Evolutionary conservation across 1,140 invertebrate genomes (phyloP), one percentile per base, ranked within the genome.

Genomic region (Amyelois transitella): DNA sequence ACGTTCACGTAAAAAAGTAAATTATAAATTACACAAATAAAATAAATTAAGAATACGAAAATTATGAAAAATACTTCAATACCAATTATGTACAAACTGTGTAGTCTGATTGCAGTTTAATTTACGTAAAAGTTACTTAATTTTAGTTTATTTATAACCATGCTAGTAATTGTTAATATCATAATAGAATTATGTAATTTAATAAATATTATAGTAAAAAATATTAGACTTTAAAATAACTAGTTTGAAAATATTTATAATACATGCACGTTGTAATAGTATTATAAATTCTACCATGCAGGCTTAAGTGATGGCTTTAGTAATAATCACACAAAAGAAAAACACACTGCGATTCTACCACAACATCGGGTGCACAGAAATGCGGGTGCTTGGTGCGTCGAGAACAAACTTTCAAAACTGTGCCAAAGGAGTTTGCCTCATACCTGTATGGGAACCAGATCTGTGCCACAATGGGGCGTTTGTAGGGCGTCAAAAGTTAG

Each of bases 381-480:
- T 80, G 77, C 61, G 66, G 65, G 81, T 79, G 80, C 78, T 69
- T 59, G 66, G 78, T 80, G 81, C 75, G 54, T 61, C 25, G 65
- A 72, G 54, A 66, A 66, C 62, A 76, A 70, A 72, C 62, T 66
- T 59, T 62, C 62, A 70, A 71, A 61, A 68, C 59, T 61, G 76
- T 80, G 77, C 70, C 72, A 67, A 64, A 77, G 75, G 72, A 75
- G 70, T 60, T 70, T 69, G 66, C 68, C 60, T 83, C 89, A 88
- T 92, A 94, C 91, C 91, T 94, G 90, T 76, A 93, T 92, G 64
- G 92, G 91, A 78, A 93, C 91, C 83, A 93, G 89, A 76, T 93
- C 92, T 69, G 91, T 92, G 84, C 87, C 89, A 88, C 81, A 82
- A 59, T 82, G 60, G 66, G 80, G 72, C 72, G 82, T 77, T 66